Conservation (phyloP, 2,113 vertebrate genomes). For the Paedocypris sp. region DNA sequence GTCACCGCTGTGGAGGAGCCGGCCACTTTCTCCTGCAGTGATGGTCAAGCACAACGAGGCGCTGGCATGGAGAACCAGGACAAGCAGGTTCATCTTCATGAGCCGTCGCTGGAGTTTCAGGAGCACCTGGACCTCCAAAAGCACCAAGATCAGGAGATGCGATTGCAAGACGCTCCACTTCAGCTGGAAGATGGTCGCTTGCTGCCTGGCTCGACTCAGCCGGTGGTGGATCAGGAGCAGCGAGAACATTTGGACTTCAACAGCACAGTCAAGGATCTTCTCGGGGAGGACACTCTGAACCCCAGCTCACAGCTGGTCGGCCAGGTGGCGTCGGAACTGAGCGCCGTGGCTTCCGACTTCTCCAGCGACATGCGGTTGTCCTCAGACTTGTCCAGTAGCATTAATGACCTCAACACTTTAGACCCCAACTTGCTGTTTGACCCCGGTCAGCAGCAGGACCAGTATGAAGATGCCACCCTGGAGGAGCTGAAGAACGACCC, state of each 20-base stretch:
- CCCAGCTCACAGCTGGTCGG: slow-evolving; percentile 86
- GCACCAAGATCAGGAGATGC: slow-evolving; percentile 22
- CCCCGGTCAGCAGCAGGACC: slow-evolving; percentile 92
- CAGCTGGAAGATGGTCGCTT: slow-evolving; percentile 40
- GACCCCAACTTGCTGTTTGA: slow-evolving; percentile 96
- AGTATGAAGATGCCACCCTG: slow-evolving; percentile 97
- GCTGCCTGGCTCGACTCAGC: slow-evolving; percentile 53
- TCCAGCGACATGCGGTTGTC: slow-evolving; percentile 89
- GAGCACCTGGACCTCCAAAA: slow-evolving; percentile 20
- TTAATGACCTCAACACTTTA: slow-evolving; percentile 95
- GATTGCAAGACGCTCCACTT: slow-evolving; percentile 24
- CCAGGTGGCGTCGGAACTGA: slow-evolving; percentile 87
- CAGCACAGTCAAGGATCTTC: slow-evolving; percentile 92
- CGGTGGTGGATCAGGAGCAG: slow-evolving; percentile 51
- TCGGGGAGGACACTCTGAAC: slow-evolving; percentile 84
- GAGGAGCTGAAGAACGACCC: slow-evolving; percentile 98
- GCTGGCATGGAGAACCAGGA: slow-evolving; percentile 65
- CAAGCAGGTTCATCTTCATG: slow-evolving; percentile 54
- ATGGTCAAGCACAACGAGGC: slow-evolving; percentile 86
- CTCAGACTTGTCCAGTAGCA: slow-evolving; percentile 98
- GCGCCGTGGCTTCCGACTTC: slow-evolving; percentile 81
- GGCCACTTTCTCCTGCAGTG: slow-evolving; percentile 75
- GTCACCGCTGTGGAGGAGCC: slow-evolving; percentile 71
- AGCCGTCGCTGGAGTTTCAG: slow-evolving; percentile 50
- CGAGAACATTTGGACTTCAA: slow-evolving; percentile 85